Evolutionary conservation across 2,888 invertebrate species (phyloP), one percentile per base, ranked within the genome.

Genomic region (Eupithecia inturbata): DNA sequence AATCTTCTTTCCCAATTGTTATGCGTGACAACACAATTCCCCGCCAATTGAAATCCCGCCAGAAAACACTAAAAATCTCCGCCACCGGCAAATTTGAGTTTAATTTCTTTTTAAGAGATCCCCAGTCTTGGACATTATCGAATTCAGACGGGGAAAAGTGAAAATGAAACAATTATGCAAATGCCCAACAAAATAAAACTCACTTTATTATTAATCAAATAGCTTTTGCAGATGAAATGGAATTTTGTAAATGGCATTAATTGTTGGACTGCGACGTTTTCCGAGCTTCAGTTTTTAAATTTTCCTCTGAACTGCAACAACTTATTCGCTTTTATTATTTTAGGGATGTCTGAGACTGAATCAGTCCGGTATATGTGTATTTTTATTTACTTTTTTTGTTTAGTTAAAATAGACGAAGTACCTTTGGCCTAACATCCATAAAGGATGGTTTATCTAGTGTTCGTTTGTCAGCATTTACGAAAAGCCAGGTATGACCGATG

Each of bases 151-250:
- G 81, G 85, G 86, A 87, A 53, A 85, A 91, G 89, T 88, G 91
- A 91, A 92, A 92, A 92, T 92, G 90, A 92, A 91, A 93, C 92
- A 93, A 91, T 92, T 92, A 92, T 92, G 92, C 89, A 92, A 93
- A 93, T 92, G 84, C 84, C 84, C 87, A 90, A 90, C 92, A 91
- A 93, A 93, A 93, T 93, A 93, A 92, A 92, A 93, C 90, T 92
- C 91, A 91, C 92, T 93, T 91, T 91, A 92, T 91, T 92, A 92
- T 91, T 93, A 92, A 92, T 92, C 91, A 92, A 93, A 94, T 93
- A 88, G 89, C 88, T 89, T 90, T 91, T 84, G 88, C 86, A 86
- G 89, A 90, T 90, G 90, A 91, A 93, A 92, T 93, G 92, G 91
- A 92, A 92, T 92, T 89, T 92, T 85, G 87, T 88, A 91, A 93